Conservation (phyloP, 2,888 invertebrate species). For the Graphium colonna region DNA sequence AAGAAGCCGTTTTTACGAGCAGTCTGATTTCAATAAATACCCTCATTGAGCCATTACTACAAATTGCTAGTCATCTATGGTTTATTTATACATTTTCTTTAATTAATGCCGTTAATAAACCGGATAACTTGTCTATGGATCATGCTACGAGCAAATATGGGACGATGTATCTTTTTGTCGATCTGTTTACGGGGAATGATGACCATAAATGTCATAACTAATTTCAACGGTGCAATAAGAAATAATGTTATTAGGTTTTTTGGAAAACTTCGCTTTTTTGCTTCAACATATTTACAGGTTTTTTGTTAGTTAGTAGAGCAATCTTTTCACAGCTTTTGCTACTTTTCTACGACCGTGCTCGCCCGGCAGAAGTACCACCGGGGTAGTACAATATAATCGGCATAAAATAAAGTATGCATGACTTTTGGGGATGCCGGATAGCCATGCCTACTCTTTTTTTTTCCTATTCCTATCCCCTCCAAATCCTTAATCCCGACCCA, state of each 20-base stretch:
- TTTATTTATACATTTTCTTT: neutral
- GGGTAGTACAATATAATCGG: too few species aligned
- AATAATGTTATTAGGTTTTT: constrained; percentile 4
- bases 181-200: neutral
- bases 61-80: neutral
- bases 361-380: too few species aligned
- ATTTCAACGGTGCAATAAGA: neutral
- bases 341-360: too few species aligned
- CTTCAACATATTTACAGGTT: neutral
- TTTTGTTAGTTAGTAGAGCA: constrained; percentile 1
- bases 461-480: too few species aligned
- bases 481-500: too few species aligned
- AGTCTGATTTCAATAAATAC: neutral
- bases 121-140: neutral
- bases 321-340: neutral
- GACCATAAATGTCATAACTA: neutral
- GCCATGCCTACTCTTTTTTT: too few species aligned
- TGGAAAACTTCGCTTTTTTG: too few species aligned
- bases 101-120: neutral
- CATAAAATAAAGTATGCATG: too few species aligned
- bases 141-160: neutral
- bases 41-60: neutral
- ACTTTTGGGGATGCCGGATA: too few species aligned
- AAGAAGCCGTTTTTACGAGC: neutral
- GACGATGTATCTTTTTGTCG: neutral